Percentiles rank a stretch among this genome's conserved stretches.
phyloP scores from a whole-genome alignment of 2,113 vertebrate species.

The Hypocryptadius cinnamomeus region DNA sequence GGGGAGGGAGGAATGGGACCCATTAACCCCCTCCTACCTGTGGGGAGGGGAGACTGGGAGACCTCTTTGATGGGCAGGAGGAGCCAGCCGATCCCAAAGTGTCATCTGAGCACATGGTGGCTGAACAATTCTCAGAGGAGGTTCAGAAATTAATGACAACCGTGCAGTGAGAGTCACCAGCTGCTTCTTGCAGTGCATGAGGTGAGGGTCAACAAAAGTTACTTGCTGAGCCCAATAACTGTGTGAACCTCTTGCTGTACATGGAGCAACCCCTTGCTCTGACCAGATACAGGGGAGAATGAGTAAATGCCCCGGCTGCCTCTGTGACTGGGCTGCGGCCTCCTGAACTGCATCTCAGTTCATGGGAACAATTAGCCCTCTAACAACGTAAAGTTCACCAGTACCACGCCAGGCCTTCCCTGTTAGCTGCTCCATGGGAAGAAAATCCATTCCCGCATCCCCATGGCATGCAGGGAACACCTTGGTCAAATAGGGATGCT shows the following conservation, averaged over 20 bases:
- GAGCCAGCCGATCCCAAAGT: accelerated
- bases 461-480: background rate
- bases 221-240: background rate
- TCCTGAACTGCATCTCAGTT: background rate
- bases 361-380: background rate
- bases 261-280: background rate
- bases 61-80: background rate
- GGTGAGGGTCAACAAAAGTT: background rate
- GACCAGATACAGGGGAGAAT: background rate
- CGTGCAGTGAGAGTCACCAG: accelerated
- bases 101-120: background rate
- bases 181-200: background rate
- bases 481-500: background rate
- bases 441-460: background rate
- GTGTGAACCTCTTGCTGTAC: background rate
- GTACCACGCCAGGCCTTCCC: background rate
- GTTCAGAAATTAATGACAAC: background rate
- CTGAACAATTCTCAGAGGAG: background rate
- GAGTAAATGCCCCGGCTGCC: background rate
- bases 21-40: background rate
- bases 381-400: background rate
- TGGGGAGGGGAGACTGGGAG: background rate
- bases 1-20: constrained; percentile 27
- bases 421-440: background rate
- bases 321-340: background rate